These are phyloP conservation scores for Diarsia dahlii DNA, from an alignment of 2,888 invertebrate genomes.

Conservation along the genomic window DNA sequence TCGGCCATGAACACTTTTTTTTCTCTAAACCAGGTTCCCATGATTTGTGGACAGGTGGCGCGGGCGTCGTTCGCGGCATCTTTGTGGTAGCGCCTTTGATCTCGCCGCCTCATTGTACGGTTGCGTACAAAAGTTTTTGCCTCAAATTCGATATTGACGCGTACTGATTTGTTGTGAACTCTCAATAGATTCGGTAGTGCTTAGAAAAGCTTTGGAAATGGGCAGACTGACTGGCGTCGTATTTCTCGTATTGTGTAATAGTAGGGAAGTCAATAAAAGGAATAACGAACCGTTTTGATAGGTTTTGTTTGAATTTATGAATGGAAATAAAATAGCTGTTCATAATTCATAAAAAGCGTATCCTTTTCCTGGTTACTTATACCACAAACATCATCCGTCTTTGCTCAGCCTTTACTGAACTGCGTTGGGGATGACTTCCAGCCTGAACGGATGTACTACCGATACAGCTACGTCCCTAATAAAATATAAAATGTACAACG, in stretches of 20 bases:
- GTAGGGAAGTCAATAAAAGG: slow-evolving; percentile 38
- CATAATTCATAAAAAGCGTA: slow-evolving; percentile 17
- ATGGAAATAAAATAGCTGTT: slow-evolving; percentile 25
- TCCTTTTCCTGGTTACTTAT: slow-evolving; percentile 7
- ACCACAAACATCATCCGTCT: background rate
- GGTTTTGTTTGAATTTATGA: slow-evolving; percentile 35
- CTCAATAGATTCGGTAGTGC: slow-evolving; percentile 65
- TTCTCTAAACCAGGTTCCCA: slow-evolving; percentile 84
- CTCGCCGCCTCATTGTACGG: slow-evolving; percentile 86
- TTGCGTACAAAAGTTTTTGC: slow-evolving; percentile 85
- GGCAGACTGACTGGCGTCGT: slow-evolving; percentile 59
- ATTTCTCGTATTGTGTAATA: slow-evolving; percentile 56
- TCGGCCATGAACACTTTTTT: slow-evolving; percentile 67
- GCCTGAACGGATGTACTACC: no score
- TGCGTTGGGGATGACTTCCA: background rate
- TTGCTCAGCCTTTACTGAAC: background rate
- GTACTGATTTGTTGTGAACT: slow-evolving; percentile 68
- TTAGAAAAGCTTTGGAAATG: slow-evolving; percentile 57
- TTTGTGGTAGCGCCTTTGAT: slow-evolving; percentile 83
- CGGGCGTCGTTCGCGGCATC: slow-evolving; percentile 84
- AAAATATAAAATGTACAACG: background rate
- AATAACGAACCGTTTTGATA: slow-evolving; percentile 39
- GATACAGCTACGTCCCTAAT: background rate
- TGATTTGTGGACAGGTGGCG: slow-evolving; percentile 89
- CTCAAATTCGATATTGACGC: slow-evolving; percentile 77